phyloP scores from a whole-genome alignment of 2,888 invertebrate genomes.

The Aporophyla lueneburgensis region DNA sequence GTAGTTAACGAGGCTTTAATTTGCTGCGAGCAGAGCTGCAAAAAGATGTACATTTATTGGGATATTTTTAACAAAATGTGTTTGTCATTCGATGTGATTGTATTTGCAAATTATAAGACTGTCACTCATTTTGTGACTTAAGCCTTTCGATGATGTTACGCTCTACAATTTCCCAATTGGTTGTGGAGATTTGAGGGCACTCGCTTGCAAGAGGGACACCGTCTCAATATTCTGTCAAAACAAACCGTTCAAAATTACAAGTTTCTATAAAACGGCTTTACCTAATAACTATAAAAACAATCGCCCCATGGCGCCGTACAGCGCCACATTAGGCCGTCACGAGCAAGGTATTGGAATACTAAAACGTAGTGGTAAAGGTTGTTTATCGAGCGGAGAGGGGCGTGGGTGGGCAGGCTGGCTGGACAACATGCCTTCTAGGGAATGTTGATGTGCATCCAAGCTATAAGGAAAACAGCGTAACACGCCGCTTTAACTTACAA shows the following conservation, averaged over 20 bases:
- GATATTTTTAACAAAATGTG: too few relatives aligned
- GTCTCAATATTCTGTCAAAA: conserved; percentile 14
- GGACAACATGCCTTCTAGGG: conserved; percentile 86
- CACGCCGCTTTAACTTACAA: conserved; percentile 41
- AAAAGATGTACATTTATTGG: conserved; percentile 6
- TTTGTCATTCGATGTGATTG: not conserved
- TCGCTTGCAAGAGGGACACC: not conserved
- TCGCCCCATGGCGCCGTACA: conserved; percentile 78
- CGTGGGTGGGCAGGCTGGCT: conserved; percentile 81
- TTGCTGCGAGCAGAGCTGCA: not conserved
- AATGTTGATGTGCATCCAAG: conserved; percentile 84
- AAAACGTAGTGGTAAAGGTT: conserved; percentile 74
- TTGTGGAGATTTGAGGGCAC: not conserved
- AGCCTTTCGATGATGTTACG: not conserved
- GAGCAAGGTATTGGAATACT: conserved; percentile 76
- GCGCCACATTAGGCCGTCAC: conserved; percentile 79
- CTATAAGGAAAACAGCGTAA: conserved; percentile 77
- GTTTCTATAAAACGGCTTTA: conserved; percentile 43
- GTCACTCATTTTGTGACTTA: not conserved
- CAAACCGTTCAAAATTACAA: conserved; percentile 30
- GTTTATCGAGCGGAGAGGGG: conserved; percentile 75
- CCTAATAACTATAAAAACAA: conserved; percentile 70
- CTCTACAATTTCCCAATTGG: not conserved
- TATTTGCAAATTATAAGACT: not conserved
- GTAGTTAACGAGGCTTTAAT: conserved; percentile 34